Evolutionary conservation across 2,888 invertebrate genomes (phyloP).

Genomic region (Esperia sulphurella): DNA sequence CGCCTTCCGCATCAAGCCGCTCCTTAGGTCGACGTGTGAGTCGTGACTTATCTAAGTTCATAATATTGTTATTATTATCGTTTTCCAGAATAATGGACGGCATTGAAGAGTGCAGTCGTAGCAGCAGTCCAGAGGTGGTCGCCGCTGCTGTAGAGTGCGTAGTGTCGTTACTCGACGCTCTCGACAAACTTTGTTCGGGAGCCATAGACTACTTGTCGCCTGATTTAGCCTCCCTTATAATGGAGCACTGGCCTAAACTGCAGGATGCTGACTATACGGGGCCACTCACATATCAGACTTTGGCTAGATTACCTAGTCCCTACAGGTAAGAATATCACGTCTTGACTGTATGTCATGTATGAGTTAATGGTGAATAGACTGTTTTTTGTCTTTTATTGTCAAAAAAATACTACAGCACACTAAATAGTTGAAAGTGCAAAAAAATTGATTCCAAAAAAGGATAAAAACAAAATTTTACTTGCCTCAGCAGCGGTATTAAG

Average conservation of each 20-base stretch:
- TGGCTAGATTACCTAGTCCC: slow-evolving; percentile 89
- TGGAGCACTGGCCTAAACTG: slow-evolving; percentile 82
- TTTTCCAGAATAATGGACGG: slow-evolving; percentile 89
- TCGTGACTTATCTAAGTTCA: too few species aligned
- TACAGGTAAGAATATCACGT: slow-evolving; percentile 77
- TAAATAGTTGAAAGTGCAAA: too few species aligned
- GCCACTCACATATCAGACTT: slow-evolving; percentile 90
- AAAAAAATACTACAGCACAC: too few species aligned
- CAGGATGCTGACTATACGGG: slow-evolving; percentile 90
- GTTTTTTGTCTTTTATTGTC: too few species aligned
- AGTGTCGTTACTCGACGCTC: slow-evolving; percentile 88
- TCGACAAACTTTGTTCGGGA: slow-evolving; percentile 90
- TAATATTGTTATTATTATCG: too few species aligned
- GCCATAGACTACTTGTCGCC: slow-evolving; percentile 61
- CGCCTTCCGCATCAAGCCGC: too few species aligned
- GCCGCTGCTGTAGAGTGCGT: slow-evolving; percentile 90
- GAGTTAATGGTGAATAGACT: too few species aligned
- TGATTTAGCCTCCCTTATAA: slow-evolving; percentile 71
- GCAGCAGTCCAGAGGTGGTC: slow-evolving; percentile 87
- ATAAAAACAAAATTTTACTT: too few species aligned
- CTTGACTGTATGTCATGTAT: background rate
- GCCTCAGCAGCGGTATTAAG: too few species aligned
- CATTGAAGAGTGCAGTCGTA: slow-evolving; percentile 94
- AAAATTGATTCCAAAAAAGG: too few species aligned
- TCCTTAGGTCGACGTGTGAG: too few species aligned